A percentile compares a stretch with the other conserved stretches of the same genome.
Evolutionary conservation across 92 coral and sea anemone species (phyloP).

Genomic region (Anthopleura xanthogrammica): DNA sequence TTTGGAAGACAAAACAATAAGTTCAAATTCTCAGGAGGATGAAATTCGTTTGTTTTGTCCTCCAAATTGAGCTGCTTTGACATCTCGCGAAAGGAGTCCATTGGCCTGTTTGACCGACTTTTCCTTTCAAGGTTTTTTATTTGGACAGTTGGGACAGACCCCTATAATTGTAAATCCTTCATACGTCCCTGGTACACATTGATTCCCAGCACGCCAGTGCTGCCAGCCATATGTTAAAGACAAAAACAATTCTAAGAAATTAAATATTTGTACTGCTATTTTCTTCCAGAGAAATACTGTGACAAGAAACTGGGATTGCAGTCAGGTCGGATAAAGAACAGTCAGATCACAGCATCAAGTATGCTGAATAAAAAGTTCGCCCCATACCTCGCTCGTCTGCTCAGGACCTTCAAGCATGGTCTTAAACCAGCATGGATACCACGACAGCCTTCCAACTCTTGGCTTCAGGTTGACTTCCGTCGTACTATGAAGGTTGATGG

Average conservation of each 20-base stretch:
- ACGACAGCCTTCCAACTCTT: constrained; percentile 46
- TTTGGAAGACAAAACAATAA: too few species aligned
- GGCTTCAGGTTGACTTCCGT: constrained; percentile 62
- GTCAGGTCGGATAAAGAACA: constrained; percentile 67
- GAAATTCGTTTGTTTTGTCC: too few species aligned
- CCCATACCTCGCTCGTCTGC: constrained; percentile 68
- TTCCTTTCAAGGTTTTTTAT: too few species aligned
- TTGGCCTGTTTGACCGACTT: too few species aligned
- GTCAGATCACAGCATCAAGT: constrained; percentile 75
- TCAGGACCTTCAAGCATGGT: constrained; percentile 41
- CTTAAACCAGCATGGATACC: constrained; percentile 71
- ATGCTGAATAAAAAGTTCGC: constrained; percentile 50
- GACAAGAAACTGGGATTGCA: constrained; percentile 63
- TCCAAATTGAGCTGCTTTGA: too few species aligned
- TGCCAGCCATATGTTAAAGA: too few species aligned
- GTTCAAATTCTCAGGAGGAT: too few species aligned
- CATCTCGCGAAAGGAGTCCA: too few species aligned
- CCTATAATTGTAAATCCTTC: too few species aligned
- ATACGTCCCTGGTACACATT: too few species aligned
- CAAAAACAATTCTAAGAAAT: background rate
- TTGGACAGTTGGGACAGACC: too few species aligned
- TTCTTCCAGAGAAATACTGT: constrained; percentile 58
- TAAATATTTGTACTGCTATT: background rate
- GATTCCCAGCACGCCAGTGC: too few species aligned
- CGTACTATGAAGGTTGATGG: constrained; percentile 60